Evolutionary conservation across 2,797 vertebrate species (phyloP).

Genomic region (Clarias fuscus): DNA sequence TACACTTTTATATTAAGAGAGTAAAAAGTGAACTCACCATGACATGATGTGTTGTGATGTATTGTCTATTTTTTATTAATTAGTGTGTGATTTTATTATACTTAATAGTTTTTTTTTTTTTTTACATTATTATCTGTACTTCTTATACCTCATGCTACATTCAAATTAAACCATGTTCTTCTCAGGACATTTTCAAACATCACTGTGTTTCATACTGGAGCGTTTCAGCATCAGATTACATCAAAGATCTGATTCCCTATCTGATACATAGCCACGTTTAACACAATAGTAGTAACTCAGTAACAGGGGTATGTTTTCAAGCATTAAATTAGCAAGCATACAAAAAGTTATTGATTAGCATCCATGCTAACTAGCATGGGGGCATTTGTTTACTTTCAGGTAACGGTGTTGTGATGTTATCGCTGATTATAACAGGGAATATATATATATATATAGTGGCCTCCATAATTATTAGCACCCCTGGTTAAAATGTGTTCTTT

Average conservation of each 20-base stretch:
- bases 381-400: too few relatives aligned
- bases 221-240: background rate
- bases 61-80: background rate
- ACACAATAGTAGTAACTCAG: too few relatives aligned
- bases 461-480: too few relatives aligned
- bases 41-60: background rate
- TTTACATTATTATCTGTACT: background rate
- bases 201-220: background rate
- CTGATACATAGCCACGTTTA: too few relatives aligned
- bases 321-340: too few relatives aligned
- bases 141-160: background rate
- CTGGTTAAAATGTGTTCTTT: too few relatives aligned
- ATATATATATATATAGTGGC: too few relatives aligned
- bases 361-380: too few relatives aligned
- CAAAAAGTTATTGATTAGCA: too few relatives aligned
- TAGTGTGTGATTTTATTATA: background rate
- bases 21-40: slow-evolving; percentile 4
- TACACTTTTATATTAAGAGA: slow-evolving; percentile 17
- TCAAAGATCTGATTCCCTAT: background rate
- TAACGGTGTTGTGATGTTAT: too few relatives aligned
- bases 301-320: too few relatives aligned
- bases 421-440: too few relatives aligned
- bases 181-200: background rate
- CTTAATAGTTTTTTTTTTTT: background rate
- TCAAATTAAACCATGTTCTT: background rate